These are phyloP conservation scores for Pharmacophagus antenor DNA, from an alignment of 2,888 invertebrate genomes.

Conservation along the genomic window DNA sequence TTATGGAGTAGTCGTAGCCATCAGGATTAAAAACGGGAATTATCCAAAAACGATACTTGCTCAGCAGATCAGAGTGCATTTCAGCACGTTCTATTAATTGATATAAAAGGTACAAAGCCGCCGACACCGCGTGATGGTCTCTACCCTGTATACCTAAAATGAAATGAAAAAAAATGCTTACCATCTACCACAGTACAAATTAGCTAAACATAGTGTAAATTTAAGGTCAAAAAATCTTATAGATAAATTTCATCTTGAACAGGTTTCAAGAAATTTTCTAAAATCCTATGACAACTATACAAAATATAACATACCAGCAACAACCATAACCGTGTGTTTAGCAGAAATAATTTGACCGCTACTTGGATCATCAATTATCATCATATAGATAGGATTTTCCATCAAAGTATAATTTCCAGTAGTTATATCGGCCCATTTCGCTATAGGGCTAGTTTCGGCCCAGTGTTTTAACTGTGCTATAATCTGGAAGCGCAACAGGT, in stretches of 20 bases:
- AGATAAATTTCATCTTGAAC: background rate
- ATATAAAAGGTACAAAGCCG: conserved; percentile 67
- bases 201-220: background rate
- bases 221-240: background rate
- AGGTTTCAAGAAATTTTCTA: no score
- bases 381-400: conserved; percentile 74
- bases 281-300: no score
- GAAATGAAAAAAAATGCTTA: no score
- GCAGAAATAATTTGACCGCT: conserved; percentile 67
- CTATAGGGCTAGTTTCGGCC: conserved; percentile 66
- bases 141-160: conserved; percentile 74
- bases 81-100: conserved; percentile 67
- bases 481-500: conserved; percentile 48
- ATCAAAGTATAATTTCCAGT: conserved; percentile 64
- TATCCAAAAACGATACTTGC: conserved; percentile 68
- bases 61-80: conserved; percentile 56
- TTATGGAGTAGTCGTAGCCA: conserved; percentile 73
- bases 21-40: conserved; percentile 74
- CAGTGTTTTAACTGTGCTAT: conserved; percentile 59
- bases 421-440: conserved; percentile 66
- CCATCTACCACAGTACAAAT: no score
- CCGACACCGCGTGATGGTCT: conserved; percentile 69
- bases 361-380: conserved; percentile 70
- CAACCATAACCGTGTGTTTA: conserved; percentile 68
- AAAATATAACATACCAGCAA: conserved; percentile 54